phyloP scores from a whole-genome alignment of 92 coral and sea anemone genomes.

The Galaxea fascicularis region DNA sequence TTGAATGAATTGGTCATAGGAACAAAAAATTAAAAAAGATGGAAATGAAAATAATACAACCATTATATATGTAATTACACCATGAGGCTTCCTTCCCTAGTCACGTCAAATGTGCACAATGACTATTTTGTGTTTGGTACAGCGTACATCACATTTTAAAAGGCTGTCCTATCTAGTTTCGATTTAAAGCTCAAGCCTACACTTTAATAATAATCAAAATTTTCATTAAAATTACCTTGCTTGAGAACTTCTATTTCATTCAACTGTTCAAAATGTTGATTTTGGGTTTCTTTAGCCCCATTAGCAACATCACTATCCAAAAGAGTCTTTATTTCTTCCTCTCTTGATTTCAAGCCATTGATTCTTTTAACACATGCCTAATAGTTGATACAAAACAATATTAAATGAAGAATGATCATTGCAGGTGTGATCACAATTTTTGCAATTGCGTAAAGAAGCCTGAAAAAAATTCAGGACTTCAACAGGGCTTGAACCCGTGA shows the following conservation, averaged over 20 bases:
- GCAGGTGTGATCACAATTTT: too few relatives aligned
- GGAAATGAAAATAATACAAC: too few relatives aligned
- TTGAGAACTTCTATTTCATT: conserved; percentile 70
- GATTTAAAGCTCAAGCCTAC: too few relatives aligned
- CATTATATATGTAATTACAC: too few relatives aligned
- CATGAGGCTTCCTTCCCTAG: too few relatives aligned
- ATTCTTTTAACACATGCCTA: conserved; percentile 82
- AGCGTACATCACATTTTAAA: too few relatives aligned
- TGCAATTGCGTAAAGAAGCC: too few relatives aligned
- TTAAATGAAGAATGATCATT: background rate
- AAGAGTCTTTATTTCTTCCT: conserved; percentile 77
- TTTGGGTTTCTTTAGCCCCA: conserved; percentile 44
- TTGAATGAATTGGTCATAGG: conserved; percentile 14
- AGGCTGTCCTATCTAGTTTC: too few relatives aligned
- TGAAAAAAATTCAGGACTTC: too few relatives aligned
- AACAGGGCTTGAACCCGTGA: too few relatives aligned
- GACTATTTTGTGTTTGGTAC: too few relatives aligned
- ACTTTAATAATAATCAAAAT: background rate
- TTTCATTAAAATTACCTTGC: conserved; percentile 61
- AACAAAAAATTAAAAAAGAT: background rate
- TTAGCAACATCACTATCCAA: conserved; percentile 67
- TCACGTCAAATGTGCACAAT: too few relatives aligned
- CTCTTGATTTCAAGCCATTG: conserved; percentile 78
- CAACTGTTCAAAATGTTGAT: conserved; percentile 44
- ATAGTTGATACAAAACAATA: background rate